phyloP scores from a whole-genome alignment of 2,888 invertebrate genomes.

The Drosophila barbarae region DNA sequence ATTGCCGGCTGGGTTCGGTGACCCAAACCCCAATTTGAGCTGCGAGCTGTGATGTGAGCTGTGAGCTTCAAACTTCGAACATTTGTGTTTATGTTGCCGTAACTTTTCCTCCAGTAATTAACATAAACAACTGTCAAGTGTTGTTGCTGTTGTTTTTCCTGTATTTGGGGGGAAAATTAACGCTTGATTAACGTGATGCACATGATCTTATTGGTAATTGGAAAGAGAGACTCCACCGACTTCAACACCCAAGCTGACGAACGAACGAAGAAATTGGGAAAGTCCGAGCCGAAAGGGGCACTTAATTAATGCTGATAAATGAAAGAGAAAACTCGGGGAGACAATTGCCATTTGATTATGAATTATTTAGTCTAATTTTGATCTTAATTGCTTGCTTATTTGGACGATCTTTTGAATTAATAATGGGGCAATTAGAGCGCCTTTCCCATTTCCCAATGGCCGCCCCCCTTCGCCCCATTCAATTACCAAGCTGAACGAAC shows the following conservation, averaged over 20 bases:
- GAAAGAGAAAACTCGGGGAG: conserved; percentile 6
- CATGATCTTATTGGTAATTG: conserved; percentile 43
- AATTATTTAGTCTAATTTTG: conserved; percentile 15
- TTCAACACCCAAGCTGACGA: too few relatives aligned
- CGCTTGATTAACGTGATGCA: conserved; percentile 55
- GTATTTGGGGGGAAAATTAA: conserved; percentile 51
- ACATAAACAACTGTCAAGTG: conserved; percentile 62
- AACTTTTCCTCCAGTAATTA: conserved; percentile 50
- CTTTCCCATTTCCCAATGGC: conserved; percentile 2
- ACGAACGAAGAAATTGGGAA: conserved; percentile 52
- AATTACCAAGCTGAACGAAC: conserved; percentile 15
- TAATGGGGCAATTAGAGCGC: conserved; percentile 3
- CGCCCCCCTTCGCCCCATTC: neutral
- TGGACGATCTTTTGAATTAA: conserved; percentile 9
- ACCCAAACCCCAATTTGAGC: conserved; percentile 55
- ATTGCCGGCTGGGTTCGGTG: conserved; percentile 57
- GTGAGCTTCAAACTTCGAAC: conserved; percentile 2
- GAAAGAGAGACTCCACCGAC: neutral
- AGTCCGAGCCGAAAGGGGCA: conserved; percentile 37
- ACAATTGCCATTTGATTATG: conserved; percentile 30
- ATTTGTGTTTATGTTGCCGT: conserved; percentile 39
- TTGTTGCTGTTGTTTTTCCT: conserved; percentile 34
- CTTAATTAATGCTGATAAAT: conserved; percentile 23
- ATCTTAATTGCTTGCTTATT: conserved; percentile 7
- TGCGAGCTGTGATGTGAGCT: neutral